Conservation (phyloP, 2,797 vertebrate species). For the Sphaeramia orbicularis region DNA sequence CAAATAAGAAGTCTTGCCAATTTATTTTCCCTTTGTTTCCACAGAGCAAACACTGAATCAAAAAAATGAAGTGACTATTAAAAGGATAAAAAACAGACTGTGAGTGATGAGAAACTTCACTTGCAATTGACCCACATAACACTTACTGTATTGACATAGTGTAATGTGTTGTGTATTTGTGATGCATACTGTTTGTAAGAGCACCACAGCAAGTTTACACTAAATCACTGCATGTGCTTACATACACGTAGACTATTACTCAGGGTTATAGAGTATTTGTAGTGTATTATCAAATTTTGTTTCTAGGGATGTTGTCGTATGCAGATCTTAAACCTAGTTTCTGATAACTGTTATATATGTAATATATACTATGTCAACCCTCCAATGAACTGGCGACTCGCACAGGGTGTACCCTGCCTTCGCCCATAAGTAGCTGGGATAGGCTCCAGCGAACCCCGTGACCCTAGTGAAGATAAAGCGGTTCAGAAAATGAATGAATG, state of each 20-base stretch:
- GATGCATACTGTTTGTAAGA: background rate
- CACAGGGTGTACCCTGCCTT: too few relatives aligned
- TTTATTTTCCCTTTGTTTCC: constrained; percentile 38
- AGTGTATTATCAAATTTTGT: background rate
- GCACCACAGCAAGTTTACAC: background rate
- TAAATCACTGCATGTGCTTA: background rate
- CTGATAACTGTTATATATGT: too few relatives aligned
- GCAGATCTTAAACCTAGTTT: too few relatives aligned
- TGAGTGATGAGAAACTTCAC: background rate
- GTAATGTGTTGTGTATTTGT: background rate
- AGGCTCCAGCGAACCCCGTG: too few relatives aligned
- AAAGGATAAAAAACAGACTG: background rate
- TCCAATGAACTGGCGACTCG: too few relatives aligned
- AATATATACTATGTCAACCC: too few relatives aligned
- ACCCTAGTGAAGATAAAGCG: too few relatives aligned
- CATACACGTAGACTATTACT: background rate
- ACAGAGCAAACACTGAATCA: constrained; percentile 30
- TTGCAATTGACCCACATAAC: constrained; percentile 5
- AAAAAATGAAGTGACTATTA: constrained; percentile 1
- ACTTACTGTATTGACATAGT: background rate
- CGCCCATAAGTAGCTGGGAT: too few relatives aligned
- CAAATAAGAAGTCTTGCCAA: constrained; percentile 44
- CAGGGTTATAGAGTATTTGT: background rate
- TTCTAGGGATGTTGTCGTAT: background rate
- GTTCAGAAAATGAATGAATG: too few relatives aligned